Conservation (phyloP, 2,113 vertebrate species). For the Gallinago undulata region DNA sequence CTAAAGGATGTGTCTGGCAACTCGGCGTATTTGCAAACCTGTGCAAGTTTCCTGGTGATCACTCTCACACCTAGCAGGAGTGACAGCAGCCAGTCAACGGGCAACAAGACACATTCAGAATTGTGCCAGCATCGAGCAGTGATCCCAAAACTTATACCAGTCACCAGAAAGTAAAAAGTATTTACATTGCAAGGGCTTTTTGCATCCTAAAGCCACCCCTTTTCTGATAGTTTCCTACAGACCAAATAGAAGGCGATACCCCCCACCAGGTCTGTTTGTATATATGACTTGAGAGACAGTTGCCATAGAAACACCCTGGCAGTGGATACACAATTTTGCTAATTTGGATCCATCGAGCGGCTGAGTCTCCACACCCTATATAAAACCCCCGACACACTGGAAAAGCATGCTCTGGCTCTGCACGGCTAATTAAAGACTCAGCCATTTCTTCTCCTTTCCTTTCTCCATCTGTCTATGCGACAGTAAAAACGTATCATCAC, state of each 20-base stretch:
- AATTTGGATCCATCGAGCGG: conserved; percentile 72
- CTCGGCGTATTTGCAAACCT: neutral
- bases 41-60: neutral
- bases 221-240: conserved; percentile 63
- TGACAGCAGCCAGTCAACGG: neutral
- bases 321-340: conserved; percentile 74
- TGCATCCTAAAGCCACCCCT: conserved; percentile 51
- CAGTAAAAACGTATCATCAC: conserved; percentile 52
- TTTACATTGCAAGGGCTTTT: neutral
- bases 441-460: conserved; percentile 62
- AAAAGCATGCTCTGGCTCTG: conserved; percentile 64
- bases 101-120: neutral
- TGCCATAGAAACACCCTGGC: conserved; percentile 81
- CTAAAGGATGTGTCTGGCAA: neutral
- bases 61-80: neutral
- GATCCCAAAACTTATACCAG: neutral
- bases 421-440: conserved; percentile 74
- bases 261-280: conserved; percentile 74
- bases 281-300: conserved; percentile 75
- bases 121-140: neutral
- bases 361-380: conserved; percentile 35
- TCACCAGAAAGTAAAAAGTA: neutral
- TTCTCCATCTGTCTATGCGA: conserved; percentile 69
- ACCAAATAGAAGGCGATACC: conserved; percentile 68
- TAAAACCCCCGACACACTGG: conserved; percentile 52